These are phyloP conservation scores for Teleopsis dalmanni DNA, from an alignment of 1,140 invertebrate species.

Conservation along the genomic window DNA sequence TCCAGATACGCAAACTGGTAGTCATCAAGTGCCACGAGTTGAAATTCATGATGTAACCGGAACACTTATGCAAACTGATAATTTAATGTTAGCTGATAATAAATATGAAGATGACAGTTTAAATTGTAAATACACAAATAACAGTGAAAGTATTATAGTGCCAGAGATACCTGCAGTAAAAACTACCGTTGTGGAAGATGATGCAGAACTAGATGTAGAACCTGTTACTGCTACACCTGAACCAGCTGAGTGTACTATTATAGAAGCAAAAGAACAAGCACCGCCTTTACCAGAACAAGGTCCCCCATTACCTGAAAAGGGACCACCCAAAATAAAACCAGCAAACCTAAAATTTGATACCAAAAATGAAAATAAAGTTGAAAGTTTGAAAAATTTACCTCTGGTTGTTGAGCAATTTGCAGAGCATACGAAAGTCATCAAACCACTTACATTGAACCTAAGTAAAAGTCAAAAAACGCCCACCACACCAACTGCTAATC, in stretches of 20 bases:
- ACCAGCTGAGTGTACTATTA: constrained; percentile 33
- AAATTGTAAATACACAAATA: constrained; percentile 38
- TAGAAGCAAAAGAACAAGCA: constrained; percentile 17
- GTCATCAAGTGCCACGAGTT: constrained; percentile 50
- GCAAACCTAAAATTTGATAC: constrained; percentile 31
- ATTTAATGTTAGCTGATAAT: constrained; percentile 48
- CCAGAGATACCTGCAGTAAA: constrained; percentile 21
- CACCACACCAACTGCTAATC: constrained; percentile 23
- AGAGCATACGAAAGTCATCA: constrained; percentile 28
- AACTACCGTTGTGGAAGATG: constrained; percentile 26
- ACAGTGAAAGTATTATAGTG: constrained; percentile 31
- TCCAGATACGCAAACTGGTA: constrained; percentile 37
- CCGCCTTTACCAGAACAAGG: constrained; percentile 10
- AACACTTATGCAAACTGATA: constrained; percentile 55
- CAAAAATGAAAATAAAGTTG: constrained; percentile 43
- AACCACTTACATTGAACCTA: constrained; percentile 31
- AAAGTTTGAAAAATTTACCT: constrained; percentile 38
- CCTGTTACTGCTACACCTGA: constrained; percentile 36
- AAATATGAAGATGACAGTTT: constrained; percentile 44
- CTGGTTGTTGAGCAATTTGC: constrained; percentile 29
- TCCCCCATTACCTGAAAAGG: constrained; percentile 29
- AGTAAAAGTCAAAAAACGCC: constrained; percentile 20
- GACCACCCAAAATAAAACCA: constrained; percentile 24
- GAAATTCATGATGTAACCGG: constrained; percentile 61
- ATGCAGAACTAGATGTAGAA: constrained; percentile 27